Evolutionary conservation across 2,888 invertebrate species (phyloP).

Genomic region (Parnassius smintheus): DNA sequence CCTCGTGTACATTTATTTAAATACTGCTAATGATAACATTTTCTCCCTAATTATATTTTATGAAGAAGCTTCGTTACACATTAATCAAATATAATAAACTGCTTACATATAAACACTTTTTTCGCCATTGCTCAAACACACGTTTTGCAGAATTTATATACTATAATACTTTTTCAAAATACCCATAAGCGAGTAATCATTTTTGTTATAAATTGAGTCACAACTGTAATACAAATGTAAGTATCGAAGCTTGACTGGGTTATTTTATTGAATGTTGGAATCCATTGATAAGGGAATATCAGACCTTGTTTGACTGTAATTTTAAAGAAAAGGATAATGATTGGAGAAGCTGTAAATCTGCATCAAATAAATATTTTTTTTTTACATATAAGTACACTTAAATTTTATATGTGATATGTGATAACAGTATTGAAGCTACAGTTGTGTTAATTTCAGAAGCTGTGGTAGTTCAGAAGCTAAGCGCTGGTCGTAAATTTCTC

Average conservation of each 20-base stretch:
- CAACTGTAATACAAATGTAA: neutral
- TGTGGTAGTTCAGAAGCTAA: too few relatives aligned
- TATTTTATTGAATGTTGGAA: slow-evolving; percentile 9
- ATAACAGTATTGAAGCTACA: too few relatives aligned
- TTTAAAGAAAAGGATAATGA: neutral
- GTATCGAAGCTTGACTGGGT: neutral
- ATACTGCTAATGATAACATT: too few relatives aligned
- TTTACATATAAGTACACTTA: too few relatives aligned
- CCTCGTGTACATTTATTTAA: too few relatives aligned
- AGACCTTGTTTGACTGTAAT: neutral
- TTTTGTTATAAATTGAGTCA: neutral
- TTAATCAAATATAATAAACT: neutral
- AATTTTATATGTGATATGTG: too few relatives aligned
- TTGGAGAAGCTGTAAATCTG: neutral
- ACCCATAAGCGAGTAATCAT: neutral
- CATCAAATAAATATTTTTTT: too few relatives aligned
- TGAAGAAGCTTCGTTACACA: neutral
- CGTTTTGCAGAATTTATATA: too few relatives aligned
- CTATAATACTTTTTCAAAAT: neutral
- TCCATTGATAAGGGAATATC: slow-evolving; percentile 9
- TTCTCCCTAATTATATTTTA: too few relatives aligned
- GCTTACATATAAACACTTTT: slow-evolving; percentile 17
- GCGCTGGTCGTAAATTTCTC: too few relatives aligned
- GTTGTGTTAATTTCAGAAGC: too few relatives aligned
- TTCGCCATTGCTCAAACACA: slow-evolving; percentile 6